Percentiles rank a stretch among this genome's conserved stretches.
Evolutionary conservation across 2,797 vertebrate genomes (phyloP).

Genomic region (Dermochelys coriacea): DNA sequence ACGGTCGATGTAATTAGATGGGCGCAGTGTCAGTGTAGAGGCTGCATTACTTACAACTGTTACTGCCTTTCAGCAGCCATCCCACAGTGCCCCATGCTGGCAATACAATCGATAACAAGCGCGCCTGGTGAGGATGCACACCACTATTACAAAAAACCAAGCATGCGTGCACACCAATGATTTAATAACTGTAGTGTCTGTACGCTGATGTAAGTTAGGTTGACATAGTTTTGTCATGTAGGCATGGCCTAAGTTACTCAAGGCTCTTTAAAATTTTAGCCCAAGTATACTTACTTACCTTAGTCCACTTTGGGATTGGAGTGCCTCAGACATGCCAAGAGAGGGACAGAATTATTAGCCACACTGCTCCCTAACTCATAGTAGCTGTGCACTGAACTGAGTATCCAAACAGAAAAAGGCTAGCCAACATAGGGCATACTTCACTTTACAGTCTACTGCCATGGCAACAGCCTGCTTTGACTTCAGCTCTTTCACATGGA

Average conservation of each 20-base stretch:
- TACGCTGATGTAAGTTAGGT: too few species aligned
- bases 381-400: background rate
- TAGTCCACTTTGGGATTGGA: background rate
- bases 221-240: background rate
- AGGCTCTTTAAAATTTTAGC: background rate
- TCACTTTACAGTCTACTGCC: background rate
- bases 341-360: background rate
- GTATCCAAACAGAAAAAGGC: too few species aligned
- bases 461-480: background rate
- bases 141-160: too few species aligned
- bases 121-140: too few species aligned
- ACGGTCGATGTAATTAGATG: too few species aligned
- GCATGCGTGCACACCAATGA: too few species aligned
- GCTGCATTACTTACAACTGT: too few species aligned
- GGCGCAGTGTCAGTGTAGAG: too few species aligned
- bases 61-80: too few species aligned
- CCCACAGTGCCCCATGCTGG: too few species aligned
- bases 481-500: background rate
- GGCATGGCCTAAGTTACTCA: background rate
- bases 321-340: background rate
- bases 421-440: fast-evolving
- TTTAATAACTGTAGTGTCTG: too few species aligned
- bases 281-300: background rate
- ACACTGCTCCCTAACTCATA: background rate
- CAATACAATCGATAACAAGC: too few species aligned